Percentiles rank a stretch among this genome's conserved stretches.
phyloP scores from a whole-genome alignment of 1,140 invertebrate genomes.

The Papilio xuthus region DNA sequence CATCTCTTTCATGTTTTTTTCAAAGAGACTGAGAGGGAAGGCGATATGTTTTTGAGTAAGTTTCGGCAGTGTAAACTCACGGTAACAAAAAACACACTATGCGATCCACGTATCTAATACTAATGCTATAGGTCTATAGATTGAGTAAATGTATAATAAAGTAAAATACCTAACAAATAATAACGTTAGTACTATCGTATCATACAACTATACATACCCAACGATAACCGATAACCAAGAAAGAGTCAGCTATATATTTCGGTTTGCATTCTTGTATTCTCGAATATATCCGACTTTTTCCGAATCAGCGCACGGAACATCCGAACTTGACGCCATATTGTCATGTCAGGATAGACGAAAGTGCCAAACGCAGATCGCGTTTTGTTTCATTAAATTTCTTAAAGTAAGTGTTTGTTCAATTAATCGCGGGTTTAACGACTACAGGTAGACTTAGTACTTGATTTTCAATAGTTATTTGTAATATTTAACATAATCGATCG shows the following conservation, averaged over 20 bases:
- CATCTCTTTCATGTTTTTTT: background rate
- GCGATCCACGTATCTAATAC: background rate
- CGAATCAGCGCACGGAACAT: constrained; percentile 46
- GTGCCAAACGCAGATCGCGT: constrained; percentile 57
- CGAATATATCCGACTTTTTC: constrained; percentile 53
- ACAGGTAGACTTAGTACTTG: constrained; percentile 51
- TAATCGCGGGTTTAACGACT: constrained; percentile 49
- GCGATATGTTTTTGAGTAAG: background rate
- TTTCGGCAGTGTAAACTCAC: background rate
- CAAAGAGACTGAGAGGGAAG: background rate
- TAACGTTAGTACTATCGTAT: background rate
- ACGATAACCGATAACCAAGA: constrained; percentile 27
- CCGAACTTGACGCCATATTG: constrained; percentile 74
- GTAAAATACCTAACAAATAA: background rate
- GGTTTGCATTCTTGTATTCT: constrained; percentile 34
- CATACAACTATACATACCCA: too few species aligned
- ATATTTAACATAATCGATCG: constrained; percentile 30
- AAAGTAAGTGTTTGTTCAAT: constrained; percentile 49
- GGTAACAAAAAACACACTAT: background rate
- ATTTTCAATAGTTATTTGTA: constrained; percentile 25
- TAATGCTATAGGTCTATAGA: background rate
- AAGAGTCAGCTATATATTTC: constrained; percentile 46
- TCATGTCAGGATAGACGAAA: constrained; percentile 72
- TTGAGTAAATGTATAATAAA: background rate
- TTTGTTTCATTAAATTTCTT: constrained; percentile 53